Conservation (phyloP, 2,113 vertebrate genomes). For the Bujurquina vittata region DNA sequence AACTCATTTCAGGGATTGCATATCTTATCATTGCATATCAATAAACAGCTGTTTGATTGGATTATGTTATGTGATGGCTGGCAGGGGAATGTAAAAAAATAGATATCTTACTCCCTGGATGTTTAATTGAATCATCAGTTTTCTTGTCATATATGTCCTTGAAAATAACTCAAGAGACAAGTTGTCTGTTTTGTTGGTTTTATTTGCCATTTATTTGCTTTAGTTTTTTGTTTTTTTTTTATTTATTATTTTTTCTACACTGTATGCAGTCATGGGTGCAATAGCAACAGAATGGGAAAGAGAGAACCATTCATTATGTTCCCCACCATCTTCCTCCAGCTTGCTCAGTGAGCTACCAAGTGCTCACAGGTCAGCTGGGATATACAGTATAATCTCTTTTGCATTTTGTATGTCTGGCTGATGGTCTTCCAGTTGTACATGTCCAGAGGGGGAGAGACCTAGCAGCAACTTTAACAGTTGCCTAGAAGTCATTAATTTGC, state of each 20-base stretch:
- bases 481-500: background rate
- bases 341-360: background rate
- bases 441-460: background rate
- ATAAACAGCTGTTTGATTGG: slow-evolving; percentile 8
- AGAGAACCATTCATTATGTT: background rate
- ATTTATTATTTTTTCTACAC: background rate
- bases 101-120: slow-evolving; percentile 12
- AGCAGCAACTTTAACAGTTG: background rate
- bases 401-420: background rate
- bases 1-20: background rate
- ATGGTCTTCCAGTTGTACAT: background rate
- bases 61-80: background rate
- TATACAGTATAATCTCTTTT: slow-evolving; percentile 9
- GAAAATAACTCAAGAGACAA: background rate
- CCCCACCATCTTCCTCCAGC: background rate
- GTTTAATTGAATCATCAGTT: slow-evolving; percentile 27
- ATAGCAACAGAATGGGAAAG: background rate
- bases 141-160: slow-evolving; percentile 14
- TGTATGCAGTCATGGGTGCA: background rate
- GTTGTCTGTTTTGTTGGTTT: background rate
- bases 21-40: too few species aligned
- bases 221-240: too few species aligned
- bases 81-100: background rate
- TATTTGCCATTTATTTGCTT: background rate
- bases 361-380: background rate